phyloP scores from a whole-genome alignment of 2,888 invertebrate species.

The Melikaiella ostensackeni region DNA sequence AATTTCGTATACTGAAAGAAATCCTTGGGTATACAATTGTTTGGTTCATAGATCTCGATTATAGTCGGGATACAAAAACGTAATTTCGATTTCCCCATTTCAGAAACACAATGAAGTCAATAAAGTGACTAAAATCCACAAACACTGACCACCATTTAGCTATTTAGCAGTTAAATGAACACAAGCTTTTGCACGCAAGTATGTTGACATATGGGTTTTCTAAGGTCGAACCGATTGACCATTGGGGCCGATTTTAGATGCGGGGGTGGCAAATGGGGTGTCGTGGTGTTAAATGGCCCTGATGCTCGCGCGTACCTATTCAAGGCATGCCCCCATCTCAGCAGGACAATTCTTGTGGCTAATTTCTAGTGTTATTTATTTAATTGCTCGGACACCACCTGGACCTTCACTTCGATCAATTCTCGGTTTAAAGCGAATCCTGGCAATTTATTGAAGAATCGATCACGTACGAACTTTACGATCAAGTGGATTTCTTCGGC shows the following conservation, averaged over 20 bases:
- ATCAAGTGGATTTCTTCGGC: background rate
- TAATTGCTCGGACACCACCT: constrained; percentile 68
- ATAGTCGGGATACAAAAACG: background rate
- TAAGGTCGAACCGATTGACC: constrained; percentile 58
- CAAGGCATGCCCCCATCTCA: constrained; percentile 55
- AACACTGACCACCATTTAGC: constrained; percentile 29
- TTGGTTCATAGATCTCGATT: background rate
- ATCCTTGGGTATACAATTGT: background rate
- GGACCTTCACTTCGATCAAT: constrained; percentile 56
- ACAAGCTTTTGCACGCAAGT: constrained; percentile 4
- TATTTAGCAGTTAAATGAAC: constrained; percentile 10
- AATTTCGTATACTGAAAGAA: too few species aligned
- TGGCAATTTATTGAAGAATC: constrained; percentile 9
- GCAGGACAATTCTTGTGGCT: constrained; percentile 67
- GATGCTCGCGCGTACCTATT: constrained; percentile 60
- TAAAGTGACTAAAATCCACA: background rate
- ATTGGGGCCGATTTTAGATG: constrained; percentile 51
- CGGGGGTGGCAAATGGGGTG: constrained; percentile 69
- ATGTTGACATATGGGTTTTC: constrained; percentile 65
- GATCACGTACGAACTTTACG: background rate
- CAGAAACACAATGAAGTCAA: background rate
- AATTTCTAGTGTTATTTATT: constrained; percentile 70
- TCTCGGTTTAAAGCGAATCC: constrained; percentile 42
- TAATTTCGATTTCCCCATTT: constrained; percentile 17
- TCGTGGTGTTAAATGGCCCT: constrained; percentile 69